Evolutionary conservation across 2,888 invertebrate species (phyloP).

Genomic region (Zygaena filipendulae): DNA sequence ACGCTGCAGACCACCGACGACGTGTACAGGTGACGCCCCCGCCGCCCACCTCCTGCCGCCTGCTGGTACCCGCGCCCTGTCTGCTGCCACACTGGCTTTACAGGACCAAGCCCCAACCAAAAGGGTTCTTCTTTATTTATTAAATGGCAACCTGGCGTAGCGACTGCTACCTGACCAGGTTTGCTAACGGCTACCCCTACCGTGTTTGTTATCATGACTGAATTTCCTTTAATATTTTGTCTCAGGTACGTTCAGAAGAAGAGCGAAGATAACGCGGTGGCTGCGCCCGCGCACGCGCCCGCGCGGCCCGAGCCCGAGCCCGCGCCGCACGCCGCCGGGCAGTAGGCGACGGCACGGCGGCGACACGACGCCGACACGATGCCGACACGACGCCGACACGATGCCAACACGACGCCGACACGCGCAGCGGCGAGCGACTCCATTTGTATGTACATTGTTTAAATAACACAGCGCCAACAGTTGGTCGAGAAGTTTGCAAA

Average conservation of each 20-base stretch:
- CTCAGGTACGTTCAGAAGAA: constrained; percentile 42
- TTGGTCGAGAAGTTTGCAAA: no score
- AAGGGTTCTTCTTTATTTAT: constrained; percentile 2
- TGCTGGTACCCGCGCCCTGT: constrained; percentile 87
- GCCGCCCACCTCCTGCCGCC: constrained; percentile 76
- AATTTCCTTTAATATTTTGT: no score
- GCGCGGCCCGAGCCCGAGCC: constrained; percentile 23
- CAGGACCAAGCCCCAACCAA: not conserved
- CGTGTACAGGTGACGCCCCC: constrained; percentile 53
- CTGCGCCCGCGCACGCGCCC: constrained; percentile 44
- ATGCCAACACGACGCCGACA: constrained; percentile 13
- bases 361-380: constrained; percentile 12
- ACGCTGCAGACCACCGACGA: constrained; percentile 57
- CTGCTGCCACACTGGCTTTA: constrained; percentile 23
- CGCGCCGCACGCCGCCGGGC: constrained; percentile 4
- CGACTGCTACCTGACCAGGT: no score
- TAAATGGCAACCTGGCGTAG: no score
- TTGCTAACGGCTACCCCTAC: no score
- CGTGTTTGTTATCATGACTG: no score
- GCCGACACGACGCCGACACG: no score
- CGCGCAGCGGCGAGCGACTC: constrained; percentile 4
- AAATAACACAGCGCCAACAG: no score
- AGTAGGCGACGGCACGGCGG: constrained; percentile 10
- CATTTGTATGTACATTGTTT: no score
- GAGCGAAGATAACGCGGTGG: constrained; percentile 27